Percentiles rank a stretch among this genome's conserved stretches.
phyloP scores from a whole-genome alignment of 2,888 invertebrate genomes.

The Saturnia japonica region DNA sequence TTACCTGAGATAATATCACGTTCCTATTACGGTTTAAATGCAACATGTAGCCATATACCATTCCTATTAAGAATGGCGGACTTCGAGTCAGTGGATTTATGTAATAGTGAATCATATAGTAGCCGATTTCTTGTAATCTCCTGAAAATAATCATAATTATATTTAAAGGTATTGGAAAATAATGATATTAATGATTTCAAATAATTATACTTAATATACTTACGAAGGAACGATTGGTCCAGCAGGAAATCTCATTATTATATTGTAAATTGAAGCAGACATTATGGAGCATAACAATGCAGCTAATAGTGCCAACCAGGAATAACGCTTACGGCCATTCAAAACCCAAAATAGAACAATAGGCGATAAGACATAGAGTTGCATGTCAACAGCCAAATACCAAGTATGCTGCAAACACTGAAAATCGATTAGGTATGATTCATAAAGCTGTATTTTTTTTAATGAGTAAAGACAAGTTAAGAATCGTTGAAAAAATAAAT shows the following conservation, averaged over 20 bases:
- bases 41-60: conserved; percentile 58
- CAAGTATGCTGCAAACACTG: conserved; percentile 63
- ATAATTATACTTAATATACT: conserved; percentile 39
- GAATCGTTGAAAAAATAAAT: too few species aligned
- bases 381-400: conserved; percentile 67
- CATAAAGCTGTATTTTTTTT: too few species aligned
- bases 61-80: conserved; percentile 61
- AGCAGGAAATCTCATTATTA: conserved; percentile 45
- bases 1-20: conserved; percentile 43
- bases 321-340: conserved; percentile 36
- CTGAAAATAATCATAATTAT: conserved; percentile 26
- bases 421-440: conserved; percentile 25
- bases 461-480: too few species aligned
- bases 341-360: conserved; percentile 59
- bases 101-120: conserved; percentile 39
- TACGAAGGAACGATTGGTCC: conserved; percentile 43
- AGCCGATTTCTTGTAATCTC: background rate
- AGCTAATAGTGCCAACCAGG: conserved; percentile 48
- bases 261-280: conserved; percentile 48
- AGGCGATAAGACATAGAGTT: conserved; percentile 62
- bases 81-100: conserved; percentile 54
- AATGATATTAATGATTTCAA: background rate
- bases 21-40: conserved; percentile 44
- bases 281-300: conserved; percentile 39
- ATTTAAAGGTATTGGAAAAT: background rate